Evolutionary conservation across 2,888 invertebrate genomes (phyloP), one percentile per base, ranked within the genome.

Genomic region (Torymus texanus): DNA sequence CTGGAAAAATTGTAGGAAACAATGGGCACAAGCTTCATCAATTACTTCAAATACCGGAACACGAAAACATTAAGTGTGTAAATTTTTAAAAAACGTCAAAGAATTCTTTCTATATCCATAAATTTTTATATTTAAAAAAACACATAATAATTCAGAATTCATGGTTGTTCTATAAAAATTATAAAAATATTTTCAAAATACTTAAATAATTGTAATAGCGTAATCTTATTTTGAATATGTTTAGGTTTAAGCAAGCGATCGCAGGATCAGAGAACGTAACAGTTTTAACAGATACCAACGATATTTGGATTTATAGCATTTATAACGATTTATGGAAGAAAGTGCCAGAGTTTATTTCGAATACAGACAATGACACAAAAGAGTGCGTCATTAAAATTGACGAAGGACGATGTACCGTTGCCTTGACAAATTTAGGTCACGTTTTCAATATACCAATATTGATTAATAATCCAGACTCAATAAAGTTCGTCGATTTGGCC

Each of bases 401-500:
- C 5, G 86, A 87, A 66, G 85, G 83, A 18, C 83, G 84, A 14
- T 87, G 85, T 62, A 85, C 87, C 0, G 84, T 88, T 2, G 87
- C 86, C 63, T 83, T 90, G 63, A 90, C 89, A 4, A 89, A 90
- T 84, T 85, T 88, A 81, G 94, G 94, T 83, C 88, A 89, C 21
- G 91, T 95, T 0, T 96, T 93, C 85, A 92, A 93, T 84, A 89
- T 94, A 71, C 95, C 95, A 14, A 91, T 91, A 3, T 91, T 92
- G 85, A 90, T 94, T 71, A 87, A 93, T 82, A 93, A 93, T 85
- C 87, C 90, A 2, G 90, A 90, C 58, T 91, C 92, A 81, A 91
- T 92, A 14, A 92, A 92, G 85, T 92, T 95, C 16, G 88, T 92
- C 74, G 94, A 95, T 86, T 88, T 96, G 53, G 92, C 92, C 72